A percentile compares a stretch with the other conserved stretches of the same genome.
Conservation (phyloP, 1,140 invertebrate species). For the Helicoverpa armigera region DNA sequence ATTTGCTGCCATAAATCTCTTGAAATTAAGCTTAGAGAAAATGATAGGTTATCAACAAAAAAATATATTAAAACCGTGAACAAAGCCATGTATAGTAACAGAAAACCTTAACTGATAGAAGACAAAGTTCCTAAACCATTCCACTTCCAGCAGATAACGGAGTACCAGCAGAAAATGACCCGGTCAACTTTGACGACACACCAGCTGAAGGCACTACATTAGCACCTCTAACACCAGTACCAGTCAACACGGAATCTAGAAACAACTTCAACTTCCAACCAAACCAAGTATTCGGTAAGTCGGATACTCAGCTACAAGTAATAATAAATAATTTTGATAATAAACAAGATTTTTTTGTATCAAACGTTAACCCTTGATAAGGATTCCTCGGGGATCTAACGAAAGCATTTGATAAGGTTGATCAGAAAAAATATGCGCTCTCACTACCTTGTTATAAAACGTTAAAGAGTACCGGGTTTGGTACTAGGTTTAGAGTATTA, state of each 20-base stretch:
- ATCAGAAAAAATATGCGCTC: not conserved
- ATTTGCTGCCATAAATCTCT: no score
- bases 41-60: no score
- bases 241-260: slow-evolving; percentile 56
- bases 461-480: no score
- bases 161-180: slow-evolving; percentile 4
- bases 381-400: not conserved
- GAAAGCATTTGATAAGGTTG: not conserved
- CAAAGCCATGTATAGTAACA: no score
- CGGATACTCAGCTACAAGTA: not conserved
- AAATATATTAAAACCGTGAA: no score
- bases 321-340: not conserved
- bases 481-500: no score
- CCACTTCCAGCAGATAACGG: not conserved
- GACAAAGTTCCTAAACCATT: not conserved
- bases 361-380: not conserved
- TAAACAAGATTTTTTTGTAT: not conserved
- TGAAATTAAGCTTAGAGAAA: no score
- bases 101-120: no score
- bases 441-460: no score
- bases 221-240: slow-evolving; percentile 61
- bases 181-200: slow-evolving; percentile 35
- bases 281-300: slow-evolving; percentile 69
- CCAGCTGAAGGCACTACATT: slow-evolving; percentile 48
- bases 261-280: slow-evolving; percentile 65